Evolutionary conservation across 2,113 vertebrate species (phyloP).

Genomic region (Hyla sarda): DNA sequence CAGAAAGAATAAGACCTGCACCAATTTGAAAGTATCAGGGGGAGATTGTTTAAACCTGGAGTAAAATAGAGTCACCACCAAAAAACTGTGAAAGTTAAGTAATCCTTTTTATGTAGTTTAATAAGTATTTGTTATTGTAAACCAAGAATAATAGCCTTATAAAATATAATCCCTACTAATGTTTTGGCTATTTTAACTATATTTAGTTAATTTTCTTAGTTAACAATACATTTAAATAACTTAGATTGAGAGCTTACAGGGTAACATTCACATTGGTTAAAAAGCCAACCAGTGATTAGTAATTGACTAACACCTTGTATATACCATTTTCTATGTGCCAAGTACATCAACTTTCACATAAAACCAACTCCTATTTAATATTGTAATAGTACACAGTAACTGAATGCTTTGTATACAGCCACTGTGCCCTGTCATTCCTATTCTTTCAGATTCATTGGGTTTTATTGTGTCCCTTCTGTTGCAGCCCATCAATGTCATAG

Average conservation of each 20-base stretch:
- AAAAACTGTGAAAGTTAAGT: too few relatives aligned
- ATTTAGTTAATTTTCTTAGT: background rate
- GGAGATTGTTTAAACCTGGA: too few relatives aligned
- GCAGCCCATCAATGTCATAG: slow-evolving; percentile 59
- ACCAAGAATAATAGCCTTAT: too few relatives aligned
- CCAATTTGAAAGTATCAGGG: too few relatives aligned
- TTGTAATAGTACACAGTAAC: background rate
- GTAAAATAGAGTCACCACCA: too few relatives aligned
- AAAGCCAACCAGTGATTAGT: background rate
- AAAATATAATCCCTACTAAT: too few relatives aligned
- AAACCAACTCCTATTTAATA: background rate
- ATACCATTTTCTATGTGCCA: background rate
- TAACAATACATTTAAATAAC: background rate
- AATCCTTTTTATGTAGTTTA: too few relatives aligned
- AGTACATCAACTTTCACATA: background rate
- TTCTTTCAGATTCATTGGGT: slow-evolving; percentile 52
- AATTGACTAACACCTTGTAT: background rate
- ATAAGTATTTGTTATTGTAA: too few relatives aligned
- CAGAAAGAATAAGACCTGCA: too few relatives aligned
- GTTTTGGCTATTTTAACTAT: background rate
- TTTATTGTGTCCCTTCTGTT: slow-evolving; percentile 57
- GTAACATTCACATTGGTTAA: background rate
- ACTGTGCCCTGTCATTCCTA: slow-evolving; percentile 14
- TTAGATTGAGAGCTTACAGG: too few relatives aligned
- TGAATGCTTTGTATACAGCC: slow-evolving; percentile 2